Base-by-base conservation (phyloP, 2,888 invertebrate genomes). In the Piscicola geometra region DNA sequence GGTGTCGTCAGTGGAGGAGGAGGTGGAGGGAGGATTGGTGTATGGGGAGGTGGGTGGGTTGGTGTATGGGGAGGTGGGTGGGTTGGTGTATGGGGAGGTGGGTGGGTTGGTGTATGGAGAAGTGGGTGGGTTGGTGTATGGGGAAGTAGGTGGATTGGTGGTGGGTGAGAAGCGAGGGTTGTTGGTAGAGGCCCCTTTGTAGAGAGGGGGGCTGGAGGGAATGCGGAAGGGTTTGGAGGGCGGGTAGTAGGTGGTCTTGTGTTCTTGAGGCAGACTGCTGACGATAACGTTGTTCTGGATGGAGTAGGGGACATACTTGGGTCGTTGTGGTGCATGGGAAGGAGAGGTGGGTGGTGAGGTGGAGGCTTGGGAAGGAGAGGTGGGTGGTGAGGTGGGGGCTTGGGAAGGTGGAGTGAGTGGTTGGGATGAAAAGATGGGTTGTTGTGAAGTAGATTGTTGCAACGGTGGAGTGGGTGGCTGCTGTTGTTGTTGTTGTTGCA, bases 251-350 rank as follows among this genome's bases (percentile, higher is more conserved):
- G 25, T 30, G 64, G 64, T 5, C n/a, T n/a, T n/a, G n/a, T n/a
- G n/a, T n/a, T n/a, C n/a, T 64, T n/a, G 30, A 9, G 32, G 32
- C 2, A 30, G 5, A 30, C 18, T 32, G 28, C 5, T 67, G 28
- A 56, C 25, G 60, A 56, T 56, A n/a, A 56, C 60, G 60, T 56
- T 56, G 60, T 56, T 56, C n/a, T 56, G 21, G 60, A 56, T 56
- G 5, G 60, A 56, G 25, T 56, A 56, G 3, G 60, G 60, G n/a
- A 56, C 60, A n/a, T 56, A 56, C n/a, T 56, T 5, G 60, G 60
- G 60, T 56, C 60, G 5, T 56, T 56, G 60, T 5, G 60, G 60
- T 5, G 41, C 9, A 9, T n/a, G n/a, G n/a, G n/a, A n/a, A n/a
- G n/a, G n/a, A n/a, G n/a, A n/a, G n/a, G n/a, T n/a, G n/a, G n/a